These are phyloP conservation scores for Ispidina lecontei DNA, from an alignment of 2,797 vertebrate species.

Conservation along the genomic window DNA sequence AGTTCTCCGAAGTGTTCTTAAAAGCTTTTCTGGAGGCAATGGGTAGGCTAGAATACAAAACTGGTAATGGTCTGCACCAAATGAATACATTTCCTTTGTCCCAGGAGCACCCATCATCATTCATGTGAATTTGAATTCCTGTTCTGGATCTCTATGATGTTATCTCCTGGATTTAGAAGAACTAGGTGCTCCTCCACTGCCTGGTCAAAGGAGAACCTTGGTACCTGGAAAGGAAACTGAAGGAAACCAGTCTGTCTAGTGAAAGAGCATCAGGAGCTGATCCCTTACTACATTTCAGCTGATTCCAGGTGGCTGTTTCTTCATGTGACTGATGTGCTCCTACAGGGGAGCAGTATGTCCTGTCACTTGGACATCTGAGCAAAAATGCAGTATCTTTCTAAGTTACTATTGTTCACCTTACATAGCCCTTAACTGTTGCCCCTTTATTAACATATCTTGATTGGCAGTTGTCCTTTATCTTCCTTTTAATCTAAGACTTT, in stretches of 20 bases:
- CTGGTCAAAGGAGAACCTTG: not conserved
- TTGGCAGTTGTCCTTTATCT: no score
- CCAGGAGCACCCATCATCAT: not conserved
- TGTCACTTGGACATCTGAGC: not conserved
- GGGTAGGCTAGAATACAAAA: not conserved
- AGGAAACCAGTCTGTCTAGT: not conserved
- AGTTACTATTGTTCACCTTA: no score
- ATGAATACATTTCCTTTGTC: not conserved
- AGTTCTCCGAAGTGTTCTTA: not conserved
- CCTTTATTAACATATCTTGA: no score
- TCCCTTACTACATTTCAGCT: not conserved
- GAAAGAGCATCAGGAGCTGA: not conserved
- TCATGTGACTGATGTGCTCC: not conserved
- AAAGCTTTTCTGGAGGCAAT: not conserved
- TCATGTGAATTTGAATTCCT: not conserved
- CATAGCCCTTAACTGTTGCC: no score
- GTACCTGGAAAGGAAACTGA: not conserved
- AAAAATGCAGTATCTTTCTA: no score
- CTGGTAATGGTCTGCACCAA: not conserved
- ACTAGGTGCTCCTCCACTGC: not conserved
- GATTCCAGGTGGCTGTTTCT: not conserved
- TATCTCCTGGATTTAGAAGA: not conserved
- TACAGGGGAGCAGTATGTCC: rapidly evolving
- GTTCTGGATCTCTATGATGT: not conserved
- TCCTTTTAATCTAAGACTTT: no score